Evolutionary conservation across 2,888 invertebrate species (phyloP).

Genomic region (Timandra comae): DNA sequence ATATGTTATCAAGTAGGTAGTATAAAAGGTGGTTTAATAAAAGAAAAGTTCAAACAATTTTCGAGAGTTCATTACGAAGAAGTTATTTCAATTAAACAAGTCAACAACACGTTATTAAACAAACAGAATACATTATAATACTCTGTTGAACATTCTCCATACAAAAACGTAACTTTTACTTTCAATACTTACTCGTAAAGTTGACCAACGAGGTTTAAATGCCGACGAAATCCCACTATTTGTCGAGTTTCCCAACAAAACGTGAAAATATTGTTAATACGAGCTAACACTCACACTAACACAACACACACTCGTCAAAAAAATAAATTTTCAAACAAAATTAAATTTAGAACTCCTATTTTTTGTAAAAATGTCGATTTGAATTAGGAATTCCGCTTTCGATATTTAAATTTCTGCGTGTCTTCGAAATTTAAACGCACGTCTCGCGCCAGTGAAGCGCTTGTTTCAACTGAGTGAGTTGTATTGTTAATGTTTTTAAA

Average conservation of each 20-base stretch:
- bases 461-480: conserved; percentile 14
- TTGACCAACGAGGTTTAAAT: conserved; percentile 32
- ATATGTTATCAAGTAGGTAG: too few relatives aligned
- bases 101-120: too few relatives aligned
- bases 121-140: background rate
- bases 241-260: too few relatives aligned
- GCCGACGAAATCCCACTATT: conserved; percentile 5
- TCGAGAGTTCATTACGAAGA: too few relatives aligned
- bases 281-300: conserved; percentile 2
- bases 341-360: background rate
- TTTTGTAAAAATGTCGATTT: background rate
- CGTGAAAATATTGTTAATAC: conserved; percentile 1
- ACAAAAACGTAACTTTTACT: conserved; percentile 38
- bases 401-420: conserved; percentile 3
- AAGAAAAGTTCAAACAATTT: too few relatives aligned
- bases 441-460: conserved; percentile 7
- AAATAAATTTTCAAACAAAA: conserved; percentile 1
- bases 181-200: conserved; percentile 46
- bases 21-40: too few relatives aligned
- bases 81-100: too few relatives aligned
- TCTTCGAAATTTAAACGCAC: conserved; percentile 12
- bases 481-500: background rate
- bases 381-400: background rate
- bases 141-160: conserved; percentile 12
- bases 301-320: conserved; percentile 2